Conservation (phyloP, 2,888 invertebrate species). For the Phytoseiulus persimilis region DNA sequence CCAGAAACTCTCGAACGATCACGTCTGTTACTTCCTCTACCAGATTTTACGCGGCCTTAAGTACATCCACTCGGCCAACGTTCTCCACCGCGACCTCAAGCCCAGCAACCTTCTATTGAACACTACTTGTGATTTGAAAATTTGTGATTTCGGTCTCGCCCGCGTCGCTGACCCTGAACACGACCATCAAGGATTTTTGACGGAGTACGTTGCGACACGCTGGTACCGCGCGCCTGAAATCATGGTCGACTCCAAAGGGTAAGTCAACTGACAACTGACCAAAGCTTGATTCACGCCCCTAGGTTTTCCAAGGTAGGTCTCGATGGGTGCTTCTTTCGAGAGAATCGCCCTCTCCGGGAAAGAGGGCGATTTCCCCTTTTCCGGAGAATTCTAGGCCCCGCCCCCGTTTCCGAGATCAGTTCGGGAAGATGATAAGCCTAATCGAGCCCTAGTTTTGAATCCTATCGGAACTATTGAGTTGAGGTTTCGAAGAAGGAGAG, state of each 20-base stretch:
- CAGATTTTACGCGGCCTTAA: constrained; percentile 51
- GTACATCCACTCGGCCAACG: constrained; percentile 52
- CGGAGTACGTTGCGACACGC: constrained; percentile 96
- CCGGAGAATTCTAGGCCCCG: too few species aligned
- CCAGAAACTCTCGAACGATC: constrained; percentile 50
- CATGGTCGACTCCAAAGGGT: constrained; percentile 99
- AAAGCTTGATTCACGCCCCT: neutral
- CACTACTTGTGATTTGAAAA: constrained; percentile 56
- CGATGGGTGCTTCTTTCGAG: neutral
- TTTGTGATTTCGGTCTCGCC: constrained; percentile 97
- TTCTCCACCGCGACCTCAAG: constrained; percentile 51
- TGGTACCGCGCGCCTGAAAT: constrained; percentile 99
- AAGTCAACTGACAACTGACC: neutral
- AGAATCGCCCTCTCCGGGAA: neutral
- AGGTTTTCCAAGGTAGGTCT: neutral
- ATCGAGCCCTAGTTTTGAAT: too few species aligned
- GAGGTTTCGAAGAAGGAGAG: too few species aligned
- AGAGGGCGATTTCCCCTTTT: too few species aligned
- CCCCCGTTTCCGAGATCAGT: too few species aligned
- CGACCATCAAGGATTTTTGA: constrained; percentile 96
- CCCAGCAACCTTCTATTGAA: constrained; percentile 51
- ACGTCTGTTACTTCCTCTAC: constrained; percentile 50
- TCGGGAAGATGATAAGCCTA: too few species aligned
- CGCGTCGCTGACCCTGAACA: constrained; percentile 97
- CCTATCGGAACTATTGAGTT: too few species aligned